Conservation (phyloP, 1,140 invertebrate species). For the Liolophura sinensis region DNA sequence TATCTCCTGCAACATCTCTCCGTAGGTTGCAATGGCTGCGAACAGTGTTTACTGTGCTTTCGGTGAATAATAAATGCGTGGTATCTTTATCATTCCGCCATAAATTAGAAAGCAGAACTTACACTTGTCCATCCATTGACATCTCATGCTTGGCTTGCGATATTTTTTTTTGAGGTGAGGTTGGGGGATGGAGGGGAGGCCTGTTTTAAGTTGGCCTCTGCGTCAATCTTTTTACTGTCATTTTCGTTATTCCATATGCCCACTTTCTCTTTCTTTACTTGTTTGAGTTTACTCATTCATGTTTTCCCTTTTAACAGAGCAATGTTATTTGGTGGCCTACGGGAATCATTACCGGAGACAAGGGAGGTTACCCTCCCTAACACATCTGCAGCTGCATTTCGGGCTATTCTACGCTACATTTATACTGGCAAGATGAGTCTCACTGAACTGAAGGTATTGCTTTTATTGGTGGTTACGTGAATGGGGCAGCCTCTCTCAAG, state of each 20-base stretch:
- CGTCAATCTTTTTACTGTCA: constrained; percentile 19
- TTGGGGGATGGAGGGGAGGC: no score
- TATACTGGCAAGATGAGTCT: constrained; percentile 91
- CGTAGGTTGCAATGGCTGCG: no score
- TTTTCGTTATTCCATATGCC: constrained; percentile 10
- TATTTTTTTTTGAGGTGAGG: no score
- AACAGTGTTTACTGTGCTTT: no score
- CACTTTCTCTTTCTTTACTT: neutral
- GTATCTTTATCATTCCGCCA: no score
- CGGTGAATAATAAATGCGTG: no score
- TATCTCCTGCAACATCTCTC: no score
- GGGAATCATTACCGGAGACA: constrained; percentile 73
- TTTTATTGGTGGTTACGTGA: neutral
- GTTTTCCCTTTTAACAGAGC: constrained; percentile 68
- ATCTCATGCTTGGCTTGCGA: no score
- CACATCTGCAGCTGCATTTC: constrained; percentile 86
- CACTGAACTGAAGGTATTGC: constrained; percentile 71
- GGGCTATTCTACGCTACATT: constrained; percentile 89
- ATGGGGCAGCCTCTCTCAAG: no score
- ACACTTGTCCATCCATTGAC: no score
- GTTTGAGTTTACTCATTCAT: neutral
- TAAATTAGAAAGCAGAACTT: no score
- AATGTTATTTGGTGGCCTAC: constrained; percentile 86
- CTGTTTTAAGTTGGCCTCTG: no score
- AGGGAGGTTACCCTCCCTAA: constrained; percentile 83